Conservation (phyloP, 2,888 invertebrate genomes). For the Scelioninae gen. 1 region DNA sequence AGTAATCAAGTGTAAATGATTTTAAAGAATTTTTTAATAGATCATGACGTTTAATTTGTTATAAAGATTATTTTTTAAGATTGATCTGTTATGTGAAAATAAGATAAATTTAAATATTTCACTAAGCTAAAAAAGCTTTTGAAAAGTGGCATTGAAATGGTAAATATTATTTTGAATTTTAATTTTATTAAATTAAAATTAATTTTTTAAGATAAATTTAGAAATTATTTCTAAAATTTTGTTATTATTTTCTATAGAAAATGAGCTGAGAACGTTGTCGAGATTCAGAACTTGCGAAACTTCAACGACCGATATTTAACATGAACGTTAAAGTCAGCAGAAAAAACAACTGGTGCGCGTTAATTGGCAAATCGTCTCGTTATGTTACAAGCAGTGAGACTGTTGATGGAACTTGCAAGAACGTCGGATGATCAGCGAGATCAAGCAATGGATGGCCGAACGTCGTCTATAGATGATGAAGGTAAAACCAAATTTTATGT, state of each 20-base stretch:
- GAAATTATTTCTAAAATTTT: background rate
- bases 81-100: no score
- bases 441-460: conserved; percentile 71
- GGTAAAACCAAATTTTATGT: conserved; percentile 47
- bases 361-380: conserved; percentile 60
- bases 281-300: conserved; percentile 28
- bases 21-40: no score
- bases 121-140: no score
- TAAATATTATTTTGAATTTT: no score
- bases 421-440: conserved; percentile 75
- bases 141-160: no score
- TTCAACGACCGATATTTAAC: conserved; percentile 27
- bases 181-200: no score
- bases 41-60: no score
- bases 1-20: no score
- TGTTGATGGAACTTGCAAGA: conserved; percentile 78
- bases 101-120: no score
- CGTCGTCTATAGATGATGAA: conserved; percentile 71
- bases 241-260: conserved; percentile 10
- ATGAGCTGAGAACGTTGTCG: background rate
- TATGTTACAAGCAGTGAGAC: conserved; percentile 79
- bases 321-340: conserved; percentile 52
- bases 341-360: conserved; percentile 45
- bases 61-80: no score
- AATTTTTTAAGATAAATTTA: background rate